Evolutionary conservation across 2,888 invertebrate species (phyloP).

Genomic region (Limnephilus auricula): DNA sequence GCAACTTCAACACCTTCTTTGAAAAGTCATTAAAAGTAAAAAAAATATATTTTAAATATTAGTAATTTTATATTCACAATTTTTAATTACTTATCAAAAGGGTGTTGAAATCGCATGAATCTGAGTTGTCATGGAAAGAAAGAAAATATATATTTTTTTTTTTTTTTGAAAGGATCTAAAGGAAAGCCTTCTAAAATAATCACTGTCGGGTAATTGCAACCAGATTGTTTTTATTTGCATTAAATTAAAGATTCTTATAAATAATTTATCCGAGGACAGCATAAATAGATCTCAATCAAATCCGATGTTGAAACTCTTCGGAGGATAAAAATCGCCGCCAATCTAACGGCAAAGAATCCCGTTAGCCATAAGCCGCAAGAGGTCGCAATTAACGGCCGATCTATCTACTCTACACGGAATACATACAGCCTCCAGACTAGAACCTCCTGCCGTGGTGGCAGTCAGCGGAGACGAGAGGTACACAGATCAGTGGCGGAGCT

Average conservation of each 20-base stretch:
- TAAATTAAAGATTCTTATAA: not conserved
- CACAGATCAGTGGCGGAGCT: not conserved
- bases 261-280: not conserved
- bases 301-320: not conserved
- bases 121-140: too few species aligned
- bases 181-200: too few species aligned
- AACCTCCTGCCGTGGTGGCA: not conserved
- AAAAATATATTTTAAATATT: too few species aligned
- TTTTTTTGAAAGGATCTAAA: too few species aligned
- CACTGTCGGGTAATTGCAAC: too few species aligned
- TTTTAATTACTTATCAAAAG: too few species aligned
- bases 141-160: too few species aligned
- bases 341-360: conserved; percentile 16
- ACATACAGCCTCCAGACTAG: not conserved
- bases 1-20: too few species aligned
- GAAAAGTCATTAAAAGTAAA: too few species aligned
- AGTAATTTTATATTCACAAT: too few species aligned
- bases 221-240: not conserved
- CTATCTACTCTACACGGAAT: not conserved
- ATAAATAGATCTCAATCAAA: not conserved
- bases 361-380: not conserved
- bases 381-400: not conserved
- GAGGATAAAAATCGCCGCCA: not conserved
- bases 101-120: too few species aligned
- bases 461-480: not conserved